These are phyloP conservation scores for Podarcis raffonei DNA, from an alignment of 2,113 vertebrate genomes.

Conservation along the genomic window DNA sequence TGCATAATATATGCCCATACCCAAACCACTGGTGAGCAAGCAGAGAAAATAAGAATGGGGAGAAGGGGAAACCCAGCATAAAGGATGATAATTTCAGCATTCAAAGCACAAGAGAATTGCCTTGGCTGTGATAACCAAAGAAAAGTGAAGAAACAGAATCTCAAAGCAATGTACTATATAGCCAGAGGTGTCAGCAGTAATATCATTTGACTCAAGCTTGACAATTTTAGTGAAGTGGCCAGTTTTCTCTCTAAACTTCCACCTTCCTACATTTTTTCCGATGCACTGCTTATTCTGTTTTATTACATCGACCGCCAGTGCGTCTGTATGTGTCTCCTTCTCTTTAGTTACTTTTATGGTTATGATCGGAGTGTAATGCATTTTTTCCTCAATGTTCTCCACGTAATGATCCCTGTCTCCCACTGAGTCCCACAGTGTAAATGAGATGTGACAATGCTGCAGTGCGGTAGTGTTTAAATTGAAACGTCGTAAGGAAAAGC, in stretches of 20 bases:
- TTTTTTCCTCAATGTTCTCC: constrained; percentile 54
- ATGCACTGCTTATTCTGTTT: constrained; percentile 48
- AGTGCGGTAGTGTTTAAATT: constrained; percentile 59
- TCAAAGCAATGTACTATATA: constrained; percentile 28
- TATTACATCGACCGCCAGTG: constrained; percentile 46
- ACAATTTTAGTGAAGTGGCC: constrained; percentile 30
- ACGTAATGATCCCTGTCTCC: constrained; percentile 61
- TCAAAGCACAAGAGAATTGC: constrained; percentile 43
- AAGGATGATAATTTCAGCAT: constrained; percentile 33
- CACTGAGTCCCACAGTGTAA: constrained; percentile 52
- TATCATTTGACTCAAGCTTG: constrained; percentile 37
- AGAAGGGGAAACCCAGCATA: not conserved
- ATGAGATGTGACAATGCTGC: constrained; percentile 57
- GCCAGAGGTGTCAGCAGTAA: constrained; percentile 39
- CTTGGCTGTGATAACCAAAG: constrained; percentile 38
- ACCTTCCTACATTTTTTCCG: constrained; percentile 42
- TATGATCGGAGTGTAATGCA: constrained; percentile 52
- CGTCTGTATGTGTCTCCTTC: constrained; percentile 8
- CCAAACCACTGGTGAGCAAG: not conserved
- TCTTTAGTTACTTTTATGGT: constrained; percentile 62
- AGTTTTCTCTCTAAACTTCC: constrained; percentile 56
- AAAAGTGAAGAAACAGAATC: constrained; percentile 48
- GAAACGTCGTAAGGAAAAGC: constrained; percentile 58
- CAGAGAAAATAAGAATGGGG: not conserved
- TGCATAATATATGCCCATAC: not conserved